These are phyloP conservation scores for Meandrusa payeni DNA, from an alignment of 2,888 invertebrate species.

Conservation along the genomic window DNA sequence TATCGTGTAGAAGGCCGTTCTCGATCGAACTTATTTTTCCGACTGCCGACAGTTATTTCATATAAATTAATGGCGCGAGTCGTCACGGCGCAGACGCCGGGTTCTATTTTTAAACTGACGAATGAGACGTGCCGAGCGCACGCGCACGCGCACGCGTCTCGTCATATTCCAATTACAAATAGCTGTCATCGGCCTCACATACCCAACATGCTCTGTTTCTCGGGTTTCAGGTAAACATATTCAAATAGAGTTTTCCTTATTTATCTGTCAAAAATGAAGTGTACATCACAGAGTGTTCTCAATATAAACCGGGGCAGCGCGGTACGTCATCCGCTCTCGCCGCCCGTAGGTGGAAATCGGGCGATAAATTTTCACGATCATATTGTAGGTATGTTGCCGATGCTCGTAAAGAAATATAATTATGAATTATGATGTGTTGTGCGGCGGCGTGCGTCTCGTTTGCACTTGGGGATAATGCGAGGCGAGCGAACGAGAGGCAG, in stretches of 20 bases:
- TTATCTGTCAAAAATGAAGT: conserved; percentile 17
- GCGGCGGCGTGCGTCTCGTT: conserved; percentile 59
- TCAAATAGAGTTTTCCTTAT: conserved; percentile 36
- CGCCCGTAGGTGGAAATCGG: conserved; percentile 40
- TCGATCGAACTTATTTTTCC: conserved; percentile 76
- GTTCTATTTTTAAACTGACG: conserved; percentile 80
- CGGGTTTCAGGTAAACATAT: conserved; percentile 45
- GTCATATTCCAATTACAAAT: conserved; percentile 81
- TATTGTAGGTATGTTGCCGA: conserved; percentile 38
- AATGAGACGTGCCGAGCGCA: conserved; percentile 77
- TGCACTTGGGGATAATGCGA: conserved; percentile 40
- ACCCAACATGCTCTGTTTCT: conserved; percentile 52
- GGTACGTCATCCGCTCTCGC: conserved; percentile 12
- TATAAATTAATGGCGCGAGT: conserved; percentile 81
- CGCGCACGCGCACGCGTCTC: conserved; percentile 75
- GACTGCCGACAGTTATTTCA: conserved; percentile 81
- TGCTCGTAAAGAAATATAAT: conserved; percentile 67
- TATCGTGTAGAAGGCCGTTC: conserved; percentile 74
- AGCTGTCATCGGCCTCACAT: conserved; percentile 73
- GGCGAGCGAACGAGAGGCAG: conserved; percentile 67
- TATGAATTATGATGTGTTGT: conserved; percentile 78
- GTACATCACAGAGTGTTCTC: background rate
- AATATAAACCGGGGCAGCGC: background rate
- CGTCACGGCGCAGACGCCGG: conserved; percentile 78
- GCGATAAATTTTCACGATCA: conserved; percentile 50